phyloP scores from a whole-genome alignment of 2,797 vertebrate species.

The Sebastes nivosus region DNA sequence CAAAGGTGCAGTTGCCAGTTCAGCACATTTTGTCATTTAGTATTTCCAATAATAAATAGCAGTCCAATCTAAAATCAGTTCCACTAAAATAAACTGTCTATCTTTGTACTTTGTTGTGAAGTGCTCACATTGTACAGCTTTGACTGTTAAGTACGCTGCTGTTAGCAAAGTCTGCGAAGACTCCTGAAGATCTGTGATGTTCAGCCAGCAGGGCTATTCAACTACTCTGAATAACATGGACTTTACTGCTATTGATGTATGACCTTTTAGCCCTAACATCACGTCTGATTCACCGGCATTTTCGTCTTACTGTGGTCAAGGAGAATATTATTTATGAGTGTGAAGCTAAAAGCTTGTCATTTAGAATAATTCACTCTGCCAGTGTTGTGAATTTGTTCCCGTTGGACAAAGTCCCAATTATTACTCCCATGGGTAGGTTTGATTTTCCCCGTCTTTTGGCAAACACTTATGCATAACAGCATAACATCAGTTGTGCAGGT shows the following conservation, averaged over 20 bases:
- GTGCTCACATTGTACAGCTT: conserved; percentile 9
- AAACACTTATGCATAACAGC: not conserved
- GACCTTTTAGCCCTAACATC: conserved; percentile 4
- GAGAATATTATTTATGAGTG: conserved; percentile 1
- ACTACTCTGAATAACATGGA: conserved; percentile 7
- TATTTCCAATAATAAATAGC: not conserved
- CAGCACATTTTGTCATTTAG: not conserved
- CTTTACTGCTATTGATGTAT: conserved; percentile 22
- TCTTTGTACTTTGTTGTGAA: not conserved
- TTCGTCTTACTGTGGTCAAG: conserved; percentile 6
- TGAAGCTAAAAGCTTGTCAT: conserved; percentile 11
- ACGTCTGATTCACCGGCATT: not conserved
- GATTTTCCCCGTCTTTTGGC: conserved; percentile 24
- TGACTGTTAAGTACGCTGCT: not conserved
- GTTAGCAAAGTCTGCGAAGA: not conserved
- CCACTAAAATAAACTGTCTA: not conserved
- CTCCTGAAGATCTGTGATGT: conserved; percentile 21
- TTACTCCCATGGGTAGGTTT: conserved; percentile 35
- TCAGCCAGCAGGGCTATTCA: conserved; percentile 11
- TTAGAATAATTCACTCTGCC: conserved; percentile 28
- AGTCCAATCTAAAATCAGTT: not conserved
- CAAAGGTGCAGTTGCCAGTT: not conserved
- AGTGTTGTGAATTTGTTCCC: conserved; percentile 25
- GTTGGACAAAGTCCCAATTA: conserved; percentile 39
- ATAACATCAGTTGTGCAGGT: conserved; percentile 7